Evolutionary conservation across 2,888 invertebrate genomes (phyloP).

Genomic region (Entomobrya proxima): DNA sequence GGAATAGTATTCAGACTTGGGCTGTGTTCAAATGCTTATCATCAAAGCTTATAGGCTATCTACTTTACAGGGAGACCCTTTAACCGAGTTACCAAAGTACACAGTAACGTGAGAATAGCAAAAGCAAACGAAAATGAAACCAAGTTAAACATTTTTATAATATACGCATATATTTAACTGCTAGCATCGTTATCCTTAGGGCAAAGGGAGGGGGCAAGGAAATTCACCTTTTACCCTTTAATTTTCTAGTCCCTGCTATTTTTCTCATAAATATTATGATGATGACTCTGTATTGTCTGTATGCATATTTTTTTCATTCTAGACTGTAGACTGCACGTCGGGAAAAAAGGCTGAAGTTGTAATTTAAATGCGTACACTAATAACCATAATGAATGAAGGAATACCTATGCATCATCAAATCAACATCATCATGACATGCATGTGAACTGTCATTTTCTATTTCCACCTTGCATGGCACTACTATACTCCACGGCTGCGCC

Average conservation of each 20-base stretch:
- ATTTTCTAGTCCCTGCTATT: background rate
- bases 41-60: too few species aligned
- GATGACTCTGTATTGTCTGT: background rate
- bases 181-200: background rate
- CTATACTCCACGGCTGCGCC: background rate
- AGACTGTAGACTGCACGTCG: background rate
- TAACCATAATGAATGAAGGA: slow-evolving; percentile 24
- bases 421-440: slow-evolving; percentile 41
- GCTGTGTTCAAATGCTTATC: background rate
- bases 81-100: slow-evolving; percentile 36
- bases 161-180: background rate
- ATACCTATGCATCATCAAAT: background rate
- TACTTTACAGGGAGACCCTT: slow-evolving; percentile 12
- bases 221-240: slow-evolving; percentile 26
- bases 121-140: background rate
- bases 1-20: too few species aligned
- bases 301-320: background rate
- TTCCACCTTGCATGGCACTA: too few species aligned
- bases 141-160: background rate
- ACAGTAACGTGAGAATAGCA: background rate
- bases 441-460: slow-evolving; percentile 45
- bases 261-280: background rate
- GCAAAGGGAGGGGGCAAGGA: background rate
- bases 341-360: background rate
- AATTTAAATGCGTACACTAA: background rate